Conservation (phyloP, 2,797 vertebrate genomes). For the Galagoides demidoff region DNA sequence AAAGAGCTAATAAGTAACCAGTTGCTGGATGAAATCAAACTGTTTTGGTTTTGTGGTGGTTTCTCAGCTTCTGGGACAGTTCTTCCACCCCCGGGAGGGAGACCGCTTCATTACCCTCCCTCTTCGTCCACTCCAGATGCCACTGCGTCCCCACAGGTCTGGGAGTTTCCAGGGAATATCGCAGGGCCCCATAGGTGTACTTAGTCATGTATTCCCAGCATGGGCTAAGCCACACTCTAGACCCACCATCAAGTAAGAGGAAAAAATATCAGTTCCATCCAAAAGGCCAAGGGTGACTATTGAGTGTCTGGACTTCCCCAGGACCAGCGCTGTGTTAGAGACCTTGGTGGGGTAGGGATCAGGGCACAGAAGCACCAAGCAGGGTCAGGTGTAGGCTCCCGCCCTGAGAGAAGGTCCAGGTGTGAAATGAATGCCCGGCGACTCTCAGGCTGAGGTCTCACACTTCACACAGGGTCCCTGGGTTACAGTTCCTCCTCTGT, state of each 20-base stretch:
- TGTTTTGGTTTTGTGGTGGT: not conserved
- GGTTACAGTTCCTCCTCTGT: not conserved
- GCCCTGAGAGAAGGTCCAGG: not conserved
- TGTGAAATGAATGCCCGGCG: rapidly evolving
- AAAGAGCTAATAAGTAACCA: not conserved
- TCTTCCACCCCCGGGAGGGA: not conserved
- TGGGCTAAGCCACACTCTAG: not conserved
- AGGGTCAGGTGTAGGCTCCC: not conserved
- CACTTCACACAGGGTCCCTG: rapidly evolving
- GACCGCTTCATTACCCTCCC: not conserved
- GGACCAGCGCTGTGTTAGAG: rapidly evolving
- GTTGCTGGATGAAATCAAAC: not conserved
- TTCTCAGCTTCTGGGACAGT: not conserved
- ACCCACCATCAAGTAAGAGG: not conserved
- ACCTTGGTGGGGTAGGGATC: rapidly evolving
- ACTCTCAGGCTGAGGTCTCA: not conserved
- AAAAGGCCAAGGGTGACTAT: not conserved
- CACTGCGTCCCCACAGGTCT: not conserved
- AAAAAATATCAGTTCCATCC: not conserved
- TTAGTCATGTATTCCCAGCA: rapidly evolving
- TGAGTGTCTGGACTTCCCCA: not conserved
- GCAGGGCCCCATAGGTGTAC: rapidly evolving
- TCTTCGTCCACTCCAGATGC: not conserved
- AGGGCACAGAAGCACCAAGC: rapidly evolving
- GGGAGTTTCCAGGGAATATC: not conserved